Conservation (phyloP, 92 coral and sea anemone species). For the Muricea muricata region DNA sequence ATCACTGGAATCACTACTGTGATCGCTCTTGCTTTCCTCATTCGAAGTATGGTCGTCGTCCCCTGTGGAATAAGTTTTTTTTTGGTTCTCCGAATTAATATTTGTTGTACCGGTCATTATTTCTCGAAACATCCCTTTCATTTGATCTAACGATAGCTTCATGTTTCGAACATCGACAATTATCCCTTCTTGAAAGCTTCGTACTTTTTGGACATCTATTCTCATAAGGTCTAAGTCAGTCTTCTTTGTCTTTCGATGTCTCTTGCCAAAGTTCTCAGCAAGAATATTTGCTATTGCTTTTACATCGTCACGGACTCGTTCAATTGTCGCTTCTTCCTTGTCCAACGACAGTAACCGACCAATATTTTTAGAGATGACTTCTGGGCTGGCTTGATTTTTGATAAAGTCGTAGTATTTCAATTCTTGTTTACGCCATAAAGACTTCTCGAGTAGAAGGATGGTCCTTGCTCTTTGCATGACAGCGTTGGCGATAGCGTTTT, state of each 20-base stretch:
- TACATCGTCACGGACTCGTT: conserved; percentile 21
- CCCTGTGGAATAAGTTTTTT: neutral
- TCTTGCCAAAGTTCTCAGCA: conserved; percentile 17
- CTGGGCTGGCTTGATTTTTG: conserved; percentile 67
- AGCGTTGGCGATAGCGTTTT: conserved; percentile 64
- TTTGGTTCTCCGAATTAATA: neutral
- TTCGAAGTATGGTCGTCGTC: conserved; percentile 10
- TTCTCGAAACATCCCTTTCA: neutral
- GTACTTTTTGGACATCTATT: neutral
- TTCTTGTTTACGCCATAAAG: conserved; percentile 43
- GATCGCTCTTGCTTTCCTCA: neutral
- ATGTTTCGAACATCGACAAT: conserved; percentile 20
- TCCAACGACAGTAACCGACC: conserved; percentile 21
- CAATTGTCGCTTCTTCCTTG: conserved; percentile 25
- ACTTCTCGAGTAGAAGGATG: conserved; percentile 57
- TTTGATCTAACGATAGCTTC: neutral
- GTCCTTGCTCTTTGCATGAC: conserved; percentile 76
- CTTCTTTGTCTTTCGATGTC: neutral
- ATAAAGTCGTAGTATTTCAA: conserved; percentile 63
- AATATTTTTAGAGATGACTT: conserved; percentile 31
- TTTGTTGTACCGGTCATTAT: neutral
- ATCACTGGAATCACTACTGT: neutral
- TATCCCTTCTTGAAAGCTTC: conserved; percentile 14
- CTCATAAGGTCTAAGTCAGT: conserved; percentile 5
- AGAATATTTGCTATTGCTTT: neutral